A percentile compares a stretch with the other conserved stretches of the same genome.
Evolutionary conservation across 2,113 vertebrate species (phyloP).

Genomic region (Dromas ardeola): DNA sequence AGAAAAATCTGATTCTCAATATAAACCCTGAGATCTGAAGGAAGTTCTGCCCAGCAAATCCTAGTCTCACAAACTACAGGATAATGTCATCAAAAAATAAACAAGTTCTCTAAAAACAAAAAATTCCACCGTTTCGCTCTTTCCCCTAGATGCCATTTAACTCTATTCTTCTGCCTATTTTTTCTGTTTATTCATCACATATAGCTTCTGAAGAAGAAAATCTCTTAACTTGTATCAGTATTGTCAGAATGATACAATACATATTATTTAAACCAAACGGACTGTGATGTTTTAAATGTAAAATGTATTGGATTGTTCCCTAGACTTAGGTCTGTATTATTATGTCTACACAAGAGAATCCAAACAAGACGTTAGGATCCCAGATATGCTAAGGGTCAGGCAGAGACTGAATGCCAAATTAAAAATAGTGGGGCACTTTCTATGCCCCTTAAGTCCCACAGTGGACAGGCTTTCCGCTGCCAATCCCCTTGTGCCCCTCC

Average conservation of each 20-base stretch:
- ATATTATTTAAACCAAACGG: background rate
- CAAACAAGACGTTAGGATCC: background rate
- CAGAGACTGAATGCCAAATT: background rate
- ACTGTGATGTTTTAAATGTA: background rate
- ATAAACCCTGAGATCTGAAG: background rate
- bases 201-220: background rate
- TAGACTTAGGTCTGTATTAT: background rate
- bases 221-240: background rate
- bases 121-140: background rate
- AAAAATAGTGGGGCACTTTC: background rate
- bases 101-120: background rate
- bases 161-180: background rate
- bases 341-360: background rate
- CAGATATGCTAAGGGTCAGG: background rate
- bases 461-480: background rate
- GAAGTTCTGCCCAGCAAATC: background rate
- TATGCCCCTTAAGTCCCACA: background rate
- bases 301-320: background rate
- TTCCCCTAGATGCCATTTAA: background rate
- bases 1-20: background rate
- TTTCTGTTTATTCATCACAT: background rate
- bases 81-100: background rate
- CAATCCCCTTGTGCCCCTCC: background rate
- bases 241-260: background rate
- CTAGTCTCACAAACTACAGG: background rate